Conservation (phyloP, 2,888 invertebrate species). For the Apamea monoglypha region DNA sequence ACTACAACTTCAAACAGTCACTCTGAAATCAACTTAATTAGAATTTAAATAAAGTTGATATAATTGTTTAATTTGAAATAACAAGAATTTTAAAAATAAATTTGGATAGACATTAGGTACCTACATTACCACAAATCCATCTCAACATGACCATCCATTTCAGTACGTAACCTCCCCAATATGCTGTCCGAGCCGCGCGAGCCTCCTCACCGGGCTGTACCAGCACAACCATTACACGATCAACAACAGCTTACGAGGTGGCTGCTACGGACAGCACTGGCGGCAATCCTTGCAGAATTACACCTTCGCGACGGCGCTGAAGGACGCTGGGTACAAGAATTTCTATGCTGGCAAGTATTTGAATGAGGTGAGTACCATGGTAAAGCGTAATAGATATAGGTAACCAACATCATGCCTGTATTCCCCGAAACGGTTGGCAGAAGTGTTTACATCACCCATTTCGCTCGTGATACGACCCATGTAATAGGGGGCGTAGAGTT, state of each 20-base stretch:
- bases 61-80: too few species aligned
- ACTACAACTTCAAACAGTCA: too few species aligned
- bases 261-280: conserved; percentile 94
- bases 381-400: not conserved
- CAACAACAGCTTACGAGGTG: conserved; percentile 95
- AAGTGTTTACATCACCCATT: too few species aligned
- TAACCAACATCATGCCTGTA: too few species aligned
- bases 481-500: too few species aligned
- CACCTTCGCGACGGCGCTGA: conserved; percentile 93
- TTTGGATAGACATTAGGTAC: not conserved
- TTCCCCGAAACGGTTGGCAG: too few species aligned
- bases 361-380: conserved; percentile 92
- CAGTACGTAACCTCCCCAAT: conserved; percentile 96
- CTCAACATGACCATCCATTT: conserved; percentile 5
- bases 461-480: too few species aligned
- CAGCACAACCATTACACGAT: conserved; percentile 94
- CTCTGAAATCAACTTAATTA: too few species aligned
- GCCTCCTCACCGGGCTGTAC: conserved; percentile 95
- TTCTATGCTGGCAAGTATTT: conserved; percentile 98
- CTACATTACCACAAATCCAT: not conserved
- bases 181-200: conserved; percentile 97
- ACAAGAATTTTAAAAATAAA: too few species aligned
- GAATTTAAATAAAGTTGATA: too few species aligned
- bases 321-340: conserved; percentile 93
- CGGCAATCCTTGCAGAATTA: conserved; percentile 89